Evolutionary conservation across 1,140 invertebrate genomes (phyloP).

Genomic region (Oreohelix idahoensis): DNA sequence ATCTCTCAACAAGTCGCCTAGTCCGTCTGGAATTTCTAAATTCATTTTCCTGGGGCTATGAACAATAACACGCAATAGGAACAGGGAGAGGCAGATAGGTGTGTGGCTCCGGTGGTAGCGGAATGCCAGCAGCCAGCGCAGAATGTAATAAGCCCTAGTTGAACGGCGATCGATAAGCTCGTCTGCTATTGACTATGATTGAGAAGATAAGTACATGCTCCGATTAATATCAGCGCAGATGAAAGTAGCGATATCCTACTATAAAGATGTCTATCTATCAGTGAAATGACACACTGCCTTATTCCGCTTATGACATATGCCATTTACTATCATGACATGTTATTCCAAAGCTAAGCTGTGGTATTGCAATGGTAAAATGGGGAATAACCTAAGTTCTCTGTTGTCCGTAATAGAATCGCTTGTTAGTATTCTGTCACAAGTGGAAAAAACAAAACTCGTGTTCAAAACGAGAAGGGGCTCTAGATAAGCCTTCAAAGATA

Average conservation of each 20-base stretch:
- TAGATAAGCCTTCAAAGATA: too few relatives aligned
- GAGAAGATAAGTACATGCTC: background rate
- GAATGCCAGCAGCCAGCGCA: background rate
- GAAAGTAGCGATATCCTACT: too few relatives aligned
- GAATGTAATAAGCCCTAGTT: too few relatives aligned
- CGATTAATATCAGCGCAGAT: too few relatives aligned
- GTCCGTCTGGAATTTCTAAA: slow-evolving; percentile 83
- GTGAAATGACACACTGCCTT: background rate
- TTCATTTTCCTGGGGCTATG: slow-evolving; percentile 42
- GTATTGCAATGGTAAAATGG: background rate
- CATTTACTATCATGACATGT: background rate
- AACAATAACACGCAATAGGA: background rate
- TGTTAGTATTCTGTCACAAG: too few relatives aligned
- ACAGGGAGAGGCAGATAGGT: slow-evolving; percentile 5
- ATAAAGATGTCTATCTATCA: too few relatives aligned
- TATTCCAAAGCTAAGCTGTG: too few relatives aligned
- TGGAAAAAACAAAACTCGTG: too few relatives aligned
- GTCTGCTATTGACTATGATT: background rate
- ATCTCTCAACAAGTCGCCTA: slow-evolving; percentile 91
- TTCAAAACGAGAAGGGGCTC: too few relatives aligned
- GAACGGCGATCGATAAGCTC: background rate
- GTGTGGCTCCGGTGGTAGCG: background rate
- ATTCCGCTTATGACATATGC: too few relatives aligned
- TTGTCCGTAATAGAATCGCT: too few relatives aligned
- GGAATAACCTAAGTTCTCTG: too few relatives aligned